Evolutionary conservation across 2,113 vertebrate species (phyloP).

Genomic region (Chiloscyllium plagiosum): DNA sequence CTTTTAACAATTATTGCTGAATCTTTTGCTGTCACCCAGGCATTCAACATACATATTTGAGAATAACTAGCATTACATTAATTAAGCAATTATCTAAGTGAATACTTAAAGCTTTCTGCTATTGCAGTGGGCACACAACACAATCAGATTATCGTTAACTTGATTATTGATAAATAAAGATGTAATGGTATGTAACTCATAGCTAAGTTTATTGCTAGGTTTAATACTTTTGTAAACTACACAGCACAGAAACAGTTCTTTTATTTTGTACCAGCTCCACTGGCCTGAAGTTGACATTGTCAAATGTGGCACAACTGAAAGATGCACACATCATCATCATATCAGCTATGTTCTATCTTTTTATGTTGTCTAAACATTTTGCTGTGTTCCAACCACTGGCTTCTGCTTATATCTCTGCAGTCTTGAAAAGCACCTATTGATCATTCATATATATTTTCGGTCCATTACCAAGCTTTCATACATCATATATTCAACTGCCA

Average conservation of each 20-base stretch:
- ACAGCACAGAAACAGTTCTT: background rate
- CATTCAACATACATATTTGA: background rate
- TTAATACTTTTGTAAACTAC: background rate
- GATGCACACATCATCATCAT: background rate
- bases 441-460: background rate
- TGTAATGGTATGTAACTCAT: background rate
- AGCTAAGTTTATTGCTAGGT: constrained; percentile 13
- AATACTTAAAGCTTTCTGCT: background rate
- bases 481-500: background rate
- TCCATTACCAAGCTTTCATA: background rate
- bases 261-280: background rate
- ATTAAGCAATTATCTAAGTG: background rate
- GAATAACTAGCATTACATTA: background rate
- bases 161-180: background rate
- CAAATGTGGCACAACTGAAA: background rate
- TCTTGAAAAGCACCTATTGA: background rate
- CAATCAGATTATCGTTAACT: background rate
- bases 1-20: background rate
- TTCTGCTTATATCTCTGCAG: background rate
- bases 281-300: background rate
- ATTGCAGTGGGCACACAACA: background rate
- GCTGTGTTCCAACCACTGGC: background rate
- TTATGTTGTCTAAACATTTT: background rate
- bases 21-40: background rate
- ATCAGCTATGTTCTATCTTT: background rate